phyloP scores from a whole-genome alignment of 2,797 vertebrate species.

The Sebastes baramenuke region DNA sequence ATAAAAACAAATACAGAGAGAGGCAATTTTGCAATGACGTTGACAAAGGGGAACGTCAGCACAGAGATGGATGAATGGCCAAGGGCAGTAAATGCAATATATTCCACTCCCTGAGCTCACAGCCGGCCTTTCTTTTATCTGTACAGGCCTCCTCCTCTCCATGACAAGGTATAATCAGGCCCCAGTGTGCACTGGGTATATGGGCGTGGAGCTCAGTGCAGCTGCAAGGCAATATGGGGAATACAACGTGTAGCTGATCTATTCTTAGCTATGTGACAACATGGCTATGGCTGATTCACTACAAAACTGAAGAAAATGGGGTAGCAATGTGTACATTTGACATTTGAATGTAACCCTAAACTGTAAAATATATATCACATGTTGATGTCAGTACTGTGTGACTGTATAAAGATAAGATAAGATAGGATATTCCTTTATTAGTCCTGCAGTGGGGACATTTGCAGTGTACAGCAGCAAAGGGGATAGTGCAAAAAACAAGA shows the following conservation, averaged over 20 bases:
- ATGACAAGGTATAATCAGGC: conserved; percentile 45
- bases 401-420: background rate
- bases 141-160: conserved; percentile 8
- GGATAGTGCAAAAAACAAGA: no score
- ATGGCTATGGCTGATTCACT: conserved; percentile 45
- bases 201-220: conserved; percentile 64
- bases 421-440: no score
- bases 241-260: conserved; percentile 64
- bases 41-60: background rate
- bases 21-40: background rate
- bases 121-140: conserved; percentile 16
- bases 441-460: no score
- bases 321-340: background rate
- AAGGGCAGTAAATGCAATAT: conserved; percentile 1
- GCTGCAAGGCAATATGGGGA: conserved; percentile 55
- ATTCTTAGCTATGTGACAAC: conserved; percentile 74
- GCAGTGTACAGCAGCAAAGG: no score
- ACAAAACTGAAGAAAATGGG: conserved; percentile 19
- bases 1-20: background rate
- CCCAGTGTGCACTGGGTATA: conserved; percentile 47
- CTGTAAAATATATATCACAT: background rate
- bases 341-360: background rate
- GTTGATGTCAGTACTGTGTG: background rate
- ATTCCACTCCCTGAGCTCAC: background rate
- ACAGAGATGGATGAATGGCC: background rate